Evolutionary conservation across 2,888 invertebrate species (phyloP), one percentile per base, ranked within the genome.

Genomic region (Aromia moschata): DNA sequence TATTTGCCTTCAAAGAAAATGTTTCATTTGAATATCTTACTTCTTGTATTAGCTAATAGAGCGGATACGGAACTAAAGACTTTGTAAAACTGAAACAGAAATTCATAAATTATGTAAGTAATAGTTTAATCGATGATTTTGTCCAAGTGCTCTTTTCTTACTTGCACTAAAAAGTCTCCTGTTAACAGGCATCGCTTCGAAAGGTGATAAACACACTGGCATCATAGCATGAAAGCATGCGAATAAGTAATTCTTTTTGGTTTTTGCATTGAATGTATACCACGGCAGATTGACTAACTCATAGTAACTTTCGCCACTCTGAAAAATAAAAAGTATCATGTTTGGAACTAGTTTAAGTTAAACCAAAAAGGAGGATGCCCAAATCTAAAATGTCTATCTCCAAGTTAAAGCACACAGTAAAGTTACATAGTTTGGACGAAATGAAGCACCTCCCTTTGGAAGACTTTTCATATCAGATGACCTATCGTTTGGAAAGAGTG

Each of bases 11-110:
- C n/a, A n/a, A n/a, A n/a, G n/a, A n/a, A n/a, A n/a, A n/a, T n/a
- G n/a, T n/a, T n/a, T n/a, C n/a, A n/a, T n/a, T n/a, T n/a, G n/a
- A n/a, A n/a, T n/a, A n/a, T n/a, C n/a, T n/a, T n/a, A n/a, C n/a
- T n/a, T n/a, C 25, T 17, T 10, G 40, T n/a, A 3, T 40, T 40
- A 17, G 40, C 40, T n/a, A 40, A 1, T 1, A 40, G 11, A 0
- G 40, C 40, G 17, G 16, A 17, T 2, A 40, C 1, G 9, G 40
- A 40, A 18, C 40, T 40, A 17, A 40, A 10, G n/a, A 40, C 17
- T 18, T 40, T 40, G 4, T 40, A 40, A 17, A 40, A 40, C 40
- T 40, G 18, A 1, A 40, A 40, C n/a, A 5, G n/a, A 40, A 40
- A 17, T 16, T 9, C 14, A 40, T 7, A 5, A 7, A 25, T 25